Conservation (phyloP, 2,113 vertebrate genomes). For the Prinia subflava region DNA sequence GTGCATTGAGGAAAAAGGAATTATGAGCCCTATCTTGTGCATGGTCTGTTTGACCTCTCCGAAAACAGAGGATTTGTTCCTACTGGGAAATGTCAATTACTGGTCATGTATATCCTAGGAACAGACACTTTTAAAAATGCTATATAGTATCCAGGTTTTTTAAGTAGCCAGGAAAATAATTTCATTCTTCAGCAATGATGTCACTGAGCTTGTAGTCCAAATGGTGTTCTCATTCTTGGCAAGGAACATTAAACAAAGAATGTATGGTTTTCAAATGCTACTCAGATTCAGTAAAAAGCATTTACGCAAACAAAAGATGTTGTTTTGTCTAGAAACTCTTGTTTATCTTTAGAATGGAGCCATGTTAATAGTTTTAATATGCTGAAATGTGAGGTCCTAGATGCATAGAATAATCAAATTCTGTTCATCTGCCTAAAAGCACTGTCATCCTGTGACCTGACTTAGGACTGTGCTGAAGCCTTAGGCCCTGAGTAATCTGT, state of each 20-base stretch:
- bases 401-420: neutral
- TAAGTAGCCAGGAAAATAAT: constrained; percentile 22
- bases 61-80: neutral
- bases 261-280: constrained; percentile 44
- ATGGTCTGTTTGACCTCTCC: neutral
- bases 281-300: constrained; percentile 32
- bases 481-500: neutral
- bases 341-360: constrained; percentile 56
- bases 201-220: constrained; percentile 47
- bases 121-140: neutral
- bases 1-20: neutral
- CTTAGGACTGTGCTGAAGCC: neutral
- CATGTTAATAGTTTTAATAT: constrained; percentile 50
- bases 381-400: neutral
- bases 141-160: neutral
- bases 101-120: neutral
- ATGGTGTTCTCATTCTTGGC: constrained; percentile 62
- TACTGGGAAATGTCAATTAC: neutral
- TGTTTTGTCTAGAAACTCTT: constrained; percentile 55
- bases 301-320: constrained; percentile 28
- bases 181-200: constrained; percentile 36
- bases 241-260: constrained; percentile 37
- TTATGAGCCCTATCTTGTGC: neutral
- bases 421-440: neutral
- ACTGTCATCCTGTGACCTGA: neutral